Evolutionary conservation across 1,140 invertebrate species (phyloP).

Genomic region (Papilio xuthus): DNA sequence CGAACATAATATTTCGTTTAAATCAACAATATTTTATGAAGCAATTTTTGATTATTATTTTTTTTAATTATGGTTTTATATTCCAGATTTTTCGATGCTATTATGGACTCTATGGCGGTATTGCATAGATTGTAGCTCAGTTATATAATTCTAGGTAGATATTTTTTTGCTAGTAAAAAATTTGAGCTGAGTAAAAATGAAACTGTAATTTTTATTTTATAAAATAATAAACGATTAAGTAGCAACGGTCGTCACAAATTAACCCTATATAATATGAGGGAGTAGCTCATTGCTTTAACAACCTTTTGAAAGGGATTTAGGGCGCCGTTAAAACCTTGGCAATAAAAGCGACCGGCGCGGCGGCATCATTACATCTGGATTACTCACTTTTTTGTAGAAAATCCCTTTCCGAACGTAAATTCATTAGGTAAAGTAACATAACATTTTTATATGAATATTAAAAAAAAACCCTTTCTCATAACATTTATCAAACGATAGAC

Average conservation of each 20-base stretch:
- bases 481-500: neutral
- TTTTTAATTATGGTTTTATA: no score
- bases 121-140: no score
- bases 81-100: no score
- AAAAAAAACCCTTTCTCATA: neutral
- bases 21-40: neutral
- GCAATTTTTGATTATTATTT: neutral
- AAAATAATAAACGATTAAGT: neutral
- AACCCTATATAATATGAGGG: slow-evolving; percentile 14
- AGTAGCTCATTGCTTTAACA: slow-evolving; percentile 24
- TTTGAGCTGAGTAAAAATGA: no score
- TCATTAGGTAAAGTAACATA: neutral
- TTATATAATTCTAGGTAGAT: no score
- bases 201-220: neutral
- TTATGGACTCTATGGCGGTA: no score
- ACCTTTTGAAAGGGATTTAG: slow-evolving; percentile 25
- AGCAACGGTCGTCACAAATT: neutral
- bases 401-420: slow-evolving; percentile 19
- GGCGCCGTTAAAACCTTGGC: slow-evolving; percentile 10
- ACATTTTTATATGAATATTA: neutral
- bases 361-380: slow-evolving; percentile 21
- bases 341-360: slow-evolving; percentile 6
- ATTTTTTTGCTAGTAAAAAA: no score
- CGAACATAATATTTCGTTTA: neutral
- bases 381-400: slow-evolving; percentile 11